Conservation (phyloP, 30 jellyfish, hydroid and myxozoan species). For the Mastigias papua region DNA sequence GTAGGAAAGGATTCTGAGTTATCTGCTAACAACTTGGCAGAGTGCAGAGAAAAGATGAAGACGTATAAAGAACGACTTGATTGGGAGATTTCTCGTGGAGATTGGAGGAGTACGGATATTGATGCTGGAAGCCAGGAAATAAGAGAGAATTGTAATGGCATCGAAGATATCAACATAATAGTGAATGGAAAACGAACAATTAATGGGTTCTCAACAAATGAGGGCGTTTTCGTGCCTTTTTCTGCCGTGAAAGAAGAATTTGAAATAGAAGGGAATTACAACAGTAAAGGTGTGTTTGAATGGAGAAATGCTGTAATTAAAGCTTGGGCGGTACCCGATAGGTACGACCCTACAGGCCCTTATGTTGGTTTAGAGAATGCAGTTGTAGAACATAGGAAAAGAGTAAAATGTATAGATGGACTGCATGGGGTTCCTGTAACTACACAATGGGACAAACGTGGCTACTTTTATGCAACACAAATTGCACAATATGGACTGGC, state of each 20-base stretch:
- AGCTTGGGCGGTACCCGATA: constrained; percentile 2
- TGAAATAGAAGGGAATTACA: constrained; percentile 67
- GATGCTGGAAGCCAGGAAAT: neutral
- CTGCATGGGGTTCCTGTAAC: constrained; percentile 91
- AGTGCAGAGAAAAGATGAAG: constrained; percentile 1
- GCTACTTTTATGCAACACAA: constrained; percentile 93
- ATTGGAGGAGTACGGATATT: neutral
- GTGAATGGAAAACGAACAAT: constrained; percentile 32
- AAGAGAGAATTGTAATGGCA: neutral
- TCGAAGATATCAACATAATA: constrained; percentile 25
- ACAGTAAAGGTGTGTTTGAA: constrained; percentile 11
- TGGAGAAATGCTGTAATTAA: constrained; percentile 38
- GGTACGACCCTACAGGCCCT: constrained; percentile 46
- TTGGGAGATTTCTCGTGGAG: constrained; percentile 28
- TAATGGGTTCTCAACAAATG: constrained; percentile 16
- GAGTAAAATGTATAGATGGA: constrained; percentile 87
- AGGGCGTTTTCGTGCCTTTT: constrained; percentile 79
- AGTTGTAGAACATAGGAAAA: constrained; percentile 64
- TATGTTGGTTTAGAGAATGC: constrained; percentile 63
- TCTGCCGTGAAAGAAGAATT: constrained; percentile 51
- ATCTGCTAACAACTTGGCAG: neutral
- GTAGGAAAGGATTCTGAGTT: neutral
- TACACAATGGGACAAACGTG: constrained; percentile 91
- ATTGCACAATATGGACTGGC: constrained; percentile 98
- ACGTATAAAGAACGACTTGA: constrained; percentile 10